These are phyloP conservation scores for Todiramphus saurophagus DNA, from an alignment of 2,113 vertebrate species.

Conservation along the genomic window DNA sequence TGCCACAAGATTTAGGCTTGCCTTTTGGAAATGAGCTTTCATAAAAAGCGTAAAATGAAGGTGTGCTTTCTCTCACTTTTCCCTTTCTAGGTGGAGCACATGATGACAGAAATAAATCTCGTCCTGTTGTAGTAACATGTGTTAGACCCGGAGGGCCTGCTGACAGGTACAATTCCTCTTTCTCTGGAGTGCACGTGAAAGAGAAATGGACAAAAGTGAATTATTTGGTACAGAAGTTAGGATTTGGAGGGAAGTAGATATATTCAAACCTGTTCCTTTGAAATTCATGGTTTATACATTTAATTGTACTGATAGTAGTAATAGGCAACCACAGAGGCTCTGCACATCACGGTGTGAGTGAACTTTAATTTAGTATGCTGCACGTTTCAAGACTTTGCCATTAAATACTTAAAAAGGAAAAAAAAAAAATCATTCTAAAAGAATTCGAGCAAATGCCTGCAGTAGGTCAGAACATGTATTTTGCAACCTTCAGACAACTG, in stretches of 20 bases:
- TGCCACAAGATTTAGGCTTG: neutral
- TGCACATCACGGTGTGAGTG: neutral
- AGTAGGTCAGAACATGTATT: neutral
- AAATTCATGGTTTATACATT: neutral
- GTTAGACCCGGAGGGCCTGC: conserved; percentile 93
- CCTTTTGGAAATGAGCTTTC: conserved; percentile 23
- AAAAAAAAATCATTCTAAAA: neutral
- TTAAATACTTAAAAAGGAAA: neutral
- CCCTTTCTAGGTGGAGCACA: conserved; percentile 86
- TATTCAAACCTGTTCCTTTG: neutral
- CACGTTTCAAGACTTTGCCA: neutral
- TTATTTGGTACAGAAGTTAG: conserved; percentile 22
- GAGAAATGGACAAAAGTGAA: conserved; percentile 14
- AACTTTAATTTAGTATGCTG: neutral
- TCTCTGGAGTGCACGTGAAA: conserved; percentile 25
- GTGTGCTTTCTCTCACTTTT: conserved; percentile 12
- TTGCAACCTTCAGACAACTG: neutral
- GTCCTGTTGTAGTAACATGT: conserved; percentile 94
- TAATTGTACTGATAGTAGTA: neutral
- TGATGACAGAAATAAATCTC: conserved; percentile 98
- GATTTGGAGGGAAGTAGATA: neutral
- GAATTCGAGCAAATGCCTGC: neutral
- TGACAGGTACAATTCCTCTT: conserved; percentile 87
- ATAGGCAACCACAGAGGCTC: neutral
- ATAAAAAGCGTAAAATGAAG: neutral